A percentile compares a stretch with the other conserved stretches of the same genome.
Conservation (phyloP, 2,888 invertebrate species). For the Thereva unica region DNA sequence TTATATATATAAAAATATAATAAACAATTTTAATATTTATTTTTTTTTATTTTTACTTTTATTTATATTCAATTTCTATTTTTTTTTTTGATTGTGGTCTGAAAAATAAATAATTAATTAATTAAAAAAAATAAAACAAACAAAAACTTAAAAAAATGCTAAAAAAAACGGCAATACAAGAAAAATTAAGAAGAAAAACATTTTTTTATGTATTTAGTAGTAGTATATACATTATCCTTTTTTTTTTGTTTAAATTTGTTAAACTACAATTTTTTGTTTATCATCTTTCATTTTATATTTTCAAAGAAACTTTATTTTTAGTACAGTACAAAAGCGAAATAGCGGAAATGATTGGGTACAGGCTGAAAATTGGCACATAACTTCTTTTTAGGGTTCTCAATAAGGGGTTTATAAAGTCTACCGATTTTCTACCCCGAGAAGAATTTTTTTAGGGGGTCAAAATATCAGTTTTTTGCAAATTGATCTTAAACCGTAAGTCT, state of each 20-base stretch:
- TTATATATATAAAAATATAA: slow-evolving; percentile 30
- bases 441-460: too few species aligned
- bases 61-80: slow-evolving; percentile 2
- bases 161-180: slow-evolving; percentile 3
- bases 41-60: too few species aligned
- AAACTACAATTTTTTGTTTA: slow-evolving; percentile 5
- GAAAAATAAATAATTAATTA: slow-evolving; percentile 5
- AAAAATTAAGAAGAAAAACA: slow-evolving; percentile 20
- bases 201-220: slow-evolving; percentile 24
- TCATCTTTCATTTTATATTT: background rate
- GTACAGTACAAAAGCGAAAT: too few species aligned
- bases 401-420: too few species aligned
- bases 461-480: too few species aligned
- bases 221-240: slow-evolving; percentile 14
- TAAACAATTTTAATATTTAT: slow-evolving; percentile 9
- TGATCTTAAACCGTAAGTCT: too few species aligned
- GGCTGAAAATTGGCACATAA: too few species aligned
- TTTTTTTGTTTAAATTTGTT: slow-evolving; percentile 7
- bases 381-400: too few species aligned
- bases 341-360: too few species aligned
- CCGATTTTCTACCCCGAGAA: too few species aligned
- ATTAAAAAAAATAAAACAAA: slow-evolving; percentile 16
- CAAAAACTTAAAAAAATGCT: slow-evolving; percentile 12
- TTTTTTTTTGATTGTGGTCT: slow-evolving; percentile 18
- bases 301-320: too few species aligned